These are phyloP conservation scores for Etheostoma spectabile DNA, from an alignment of 2,113 vertebrate genomes.

Conservation along the genomic window DNA sequence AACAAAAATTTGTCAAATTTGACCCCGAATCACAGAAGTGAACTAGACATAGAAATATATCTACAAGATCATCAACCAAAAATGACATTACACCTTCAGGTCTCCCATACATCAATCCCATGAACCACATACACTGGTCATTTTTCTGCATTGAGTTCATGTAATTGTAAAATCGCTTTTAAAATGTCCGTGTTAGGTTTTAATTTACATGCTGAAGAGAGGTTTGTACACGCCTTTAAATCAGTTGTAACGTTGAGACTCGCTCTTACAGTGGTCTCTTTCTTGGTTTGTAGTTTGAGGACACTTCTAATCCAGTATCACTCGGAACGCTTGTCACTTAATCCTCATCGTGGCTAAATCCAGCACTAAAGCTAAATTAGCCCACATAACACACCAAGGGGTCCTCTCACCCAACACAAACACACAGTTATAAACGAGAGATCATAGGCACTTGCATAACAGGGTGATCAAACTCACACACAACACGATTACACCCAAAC, in stretches of 20 bases:
- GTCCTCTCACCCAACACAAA: conserved; percentile 27
- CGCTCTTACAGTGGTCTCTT: background rate
- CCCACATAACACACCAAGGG: conserved; percentile 70
- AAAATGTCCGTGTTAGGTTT: background rate
- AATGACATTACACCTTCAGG: too few relatives aligned
- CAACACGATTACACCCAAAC: conserved; percentile 37
- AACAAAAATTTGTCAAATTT: too few relatives aligned
- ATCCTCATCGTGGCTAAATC: conserved; percentile 64
- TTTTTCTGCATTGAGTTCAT: background rate
- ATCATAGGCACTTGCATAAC: conserved; percentile 41
- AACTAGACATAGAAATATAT: too few relatives aligned
- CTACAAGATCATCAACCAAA: too few relatives aligned
- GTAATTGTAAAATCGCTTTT: background rate
- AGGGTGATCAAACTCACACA: conserved; percentile 36
- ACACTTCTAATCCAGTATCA: conserved; percentile 39
- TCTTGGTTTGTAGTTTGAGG: conserved; percentile 6
- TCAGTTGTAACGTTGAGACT: background rate
- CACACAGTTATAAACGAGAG: conserved; percentile 36
- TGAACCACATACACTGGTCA: too few relatives aligned
- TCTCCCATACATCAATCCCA: too few relatives aligned
- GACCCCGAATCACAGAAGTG: too few relatives aligned
- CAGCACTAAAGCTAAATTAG: conserved; percentile 81
- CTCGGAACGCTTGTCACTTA: conserved; percentile 70
- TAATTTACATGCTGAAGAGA: background rate
- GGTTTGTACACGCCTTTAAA: background rate